Evolutionary conservation across 2,888 invertebrate species (phyloP), one percentile per base, ranked within the genome.

Genomic region (Dastarcus helophoroides): DNA sequence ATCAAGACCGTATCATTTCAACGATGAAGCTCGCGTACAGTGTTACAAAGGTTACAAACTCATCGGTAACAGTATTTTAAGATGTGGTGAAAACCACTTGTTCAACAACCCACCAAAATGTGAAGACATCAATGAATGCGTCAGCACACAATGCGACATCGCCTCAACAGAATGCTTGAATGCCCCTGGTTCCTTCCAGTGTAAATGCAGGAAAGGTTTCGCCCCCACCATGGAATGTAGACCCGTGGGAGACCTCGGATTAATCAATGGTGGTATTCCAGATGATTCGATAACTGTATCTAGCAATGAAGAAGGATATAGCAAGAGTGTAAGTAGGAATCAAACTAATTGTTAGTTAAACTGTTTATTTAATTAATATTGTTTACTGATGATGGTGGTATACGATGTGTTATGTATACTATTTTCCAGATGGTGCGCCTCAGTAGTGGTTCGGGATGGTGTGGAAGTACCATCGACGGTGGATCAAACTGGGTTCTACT

Each of bases 141-240:
- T 75, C 3, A 83, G 78, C 41, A 85, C 83, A 35, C 89, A 90
- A 57, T 93, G 91, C 56, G 91, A 91, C 53, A 64, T 81, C 13
- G 82, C 85, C 0, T 89, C 90, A 0, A 91, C 91, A 0, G 86
- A 89, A 56, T 91, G 91, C 56, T 76, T 79, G 42, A 93, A 93
- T 52, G 80, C 81, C 3, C 78, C 81, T 25, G 91, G 91, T 22
- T 82, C 84, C 11, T 91, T 90, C 64, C 79, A 78, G 46, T 93
- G 91, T 53, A 84, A 85, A 45, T 93, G 91, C 51, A 73, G 79
- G 36, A 61, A 76, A 39, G 90, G 90, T 22, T 90, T 90, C 50
- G 63, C 79, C 2, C 79, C 88, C 3, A 86, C 83, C 32, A 71
- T 85, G 44, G 90, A 91, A 54, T 91, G 91, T 53, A 72, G 90